phyloP scores from a whole-genome alignment of 2,797 vertebrate genomes.

The Sebastes oblongus region DNA sequence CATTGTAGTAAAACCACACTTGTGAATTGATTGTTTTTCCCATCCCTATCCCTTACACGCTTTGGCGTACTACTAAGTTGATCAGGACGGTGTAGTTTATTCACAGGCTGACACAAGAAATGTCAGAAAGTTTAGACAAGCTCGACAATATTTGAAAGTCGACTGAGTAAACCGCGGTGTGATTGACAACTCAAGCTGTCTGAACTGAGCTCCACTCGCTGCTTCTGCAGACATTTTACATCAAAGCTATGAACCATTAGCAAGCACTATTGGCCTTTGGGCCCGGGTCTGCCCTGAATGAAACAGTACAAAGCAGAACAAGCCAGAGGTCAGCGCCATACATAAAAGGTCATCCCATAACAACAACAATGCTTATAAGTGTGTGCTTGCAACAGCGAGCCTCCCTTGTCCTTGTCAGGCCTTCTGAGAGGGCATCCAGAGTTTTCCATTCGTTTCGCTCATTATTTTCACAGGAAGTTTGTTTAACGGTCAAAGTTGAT shows the following conservation, averaged over 20 bases:
- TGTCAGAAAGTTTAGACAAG: background rate
- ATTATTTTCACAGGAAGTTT: constrained; percentile 79
- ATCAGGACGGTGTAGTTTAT: background rate
- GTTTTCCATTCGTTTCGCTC: constrained; percentile 66
- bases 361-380: constrained; percentile 56
- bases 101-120: background rate
- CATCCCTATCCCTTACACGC: no score
- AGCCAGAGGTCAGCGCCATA: constrained; percentile 41
- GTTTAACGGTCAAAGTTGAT: constrained; percentile 60
- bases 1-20: no score
- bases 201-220: background rate
- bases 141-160: background rate
- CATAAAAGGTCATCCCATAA: constrained; percentile 61
- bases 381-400: constrained; percentile 15
- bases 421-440: constrained; percentile 51
- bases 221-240: background rate
- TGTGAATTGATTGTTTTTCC: no score
- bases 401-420: constrained; percentile 49
- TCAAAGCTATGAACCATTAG: constrained; percentile 14
- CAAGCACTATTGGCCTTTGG: background rate
- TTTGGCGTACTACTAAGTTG: no score
- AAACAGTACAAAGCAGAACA: constrained; percentile 30
- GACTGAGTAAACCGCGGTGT: background rate
- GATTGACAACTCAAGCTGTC: background rate
- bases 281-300: constrained; percentile 15